phyloP scores from a whole-genome alignment of 2,797 vertebrate genomes.

The Gymnoscopelus braueri region DNA sequence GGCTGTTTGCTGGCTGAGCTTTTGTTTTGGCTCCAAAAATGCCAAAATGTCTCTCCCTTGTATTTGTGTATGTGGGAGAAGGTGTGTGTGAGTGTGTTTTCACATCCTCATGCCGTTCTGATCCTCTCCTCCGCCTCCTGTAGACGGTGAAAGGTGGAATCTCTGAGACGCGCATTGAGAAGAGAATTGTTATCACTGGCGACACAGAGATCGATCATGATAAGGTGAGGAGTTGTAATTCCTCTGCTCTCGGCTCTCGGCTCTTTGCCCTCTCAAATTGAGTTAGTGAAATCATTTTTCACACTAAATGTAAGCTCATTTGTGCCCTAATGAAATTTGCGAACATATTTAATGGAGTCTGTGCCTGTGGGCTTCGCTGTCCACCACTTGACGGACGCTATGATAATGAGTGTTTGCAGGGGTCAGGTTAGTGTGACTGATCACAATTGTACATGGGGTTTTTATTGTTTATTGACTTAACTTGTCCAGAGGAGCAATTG shows the following conservation, averaged over 20 bases:
- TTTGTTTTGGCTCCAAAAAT: too few species aligned
- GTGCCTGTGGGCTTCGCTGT: background rate
- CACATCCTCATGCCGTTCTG: background rate
- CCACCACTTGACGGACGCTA: background rate
- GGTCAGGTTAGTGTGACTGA: background rate
- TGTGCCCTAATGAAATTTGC: too few species aligned
- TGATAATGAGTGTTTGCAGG: background rate
- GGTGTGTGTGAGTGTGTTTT: background rate
- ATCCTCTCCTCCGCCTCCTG: constrained; percentile 25
- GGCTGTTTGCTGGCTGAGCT: too few species aligned
- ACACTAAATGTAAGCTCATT: too few species aligned
- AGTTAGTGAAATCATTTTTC: too few species aligned
- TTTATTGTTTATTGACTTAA: background rate
- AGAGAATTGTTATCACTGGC: constrained; percentile 98
- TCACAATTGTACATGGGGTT: background rate
- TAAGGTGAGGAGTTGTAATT: constrained; percentile 82
- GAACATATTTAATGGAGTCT: background rate
- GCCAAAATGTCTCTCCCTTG: background rate
- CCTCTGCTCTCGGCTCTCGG: too few species aligned
- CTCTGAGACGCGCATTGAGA: constrained; percentile 98
- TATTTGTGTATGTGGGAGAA: background rate
- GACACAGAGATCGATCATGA: constrained; percentile 97
- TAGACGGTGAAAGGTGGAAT: constrained; percentile 97
- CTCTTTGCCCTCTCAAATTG: too few species aligned
- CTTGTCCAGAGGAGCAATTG: background rate